Evolutionary conservation across 2,888 invertebrate species (phyloP).

Genomic region (Entomobrya multifasciata): DNA sequence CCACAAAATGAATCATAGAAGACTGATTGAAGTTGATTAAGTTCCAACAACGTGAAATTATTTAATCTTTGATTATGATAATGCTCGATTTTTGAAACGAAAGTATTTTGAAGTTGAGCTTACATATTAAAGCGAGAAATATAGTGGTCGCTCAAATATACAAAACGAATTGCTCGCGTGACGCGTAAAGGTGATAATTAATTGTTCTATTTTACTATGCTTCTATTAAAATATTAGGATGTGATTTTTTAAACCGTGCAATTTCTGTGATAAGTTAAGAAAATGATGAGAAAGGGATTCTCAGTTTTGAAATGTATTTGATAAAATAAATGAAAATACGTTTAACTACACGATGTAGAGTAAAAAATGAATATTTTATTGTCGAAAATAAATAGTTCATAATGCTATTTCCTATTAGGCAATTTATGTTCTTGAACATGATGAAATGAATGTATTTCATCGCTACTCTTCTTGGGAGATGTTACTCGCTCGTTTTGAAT

Average conservation of each 20-base stretch:
- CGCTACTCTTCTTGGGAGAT: not conserved
- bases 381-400: not conserved
- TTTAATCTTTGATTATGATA: not conserved
- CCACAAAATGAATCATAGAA: slow-evolving; percentile 6
- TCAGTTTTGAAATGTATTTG: not conserved
- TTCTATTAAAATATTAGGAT: not conserved
- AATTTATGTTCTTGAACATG: slow-evolving; percentile 69
- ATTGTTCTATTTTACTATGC: not conserved
- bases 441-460: slow-evolving; percentile 24
- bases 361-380: not conserved
- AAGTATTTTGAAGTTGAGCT: not conserved
- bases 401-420: not conserved
- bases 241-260: not conserved
- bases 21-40: slow-evolving; percentile 18
- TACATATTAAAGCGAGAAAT: not conserved
- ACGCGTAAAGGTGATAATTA: not conserved
- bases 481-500: slow-evolving; percentile 37
- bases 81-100: not conserved
- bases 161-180: not conserved
- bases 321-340: too few species aligned
- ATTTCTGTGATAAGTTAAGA: slow-evolving; percentile 19
- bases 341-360: not conserved
- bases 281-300: not conserved
- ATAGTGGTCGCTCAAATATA: not conserved
- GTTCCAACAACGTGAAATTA: not conserved